phyloP scores from a whole-genome alignment of 2,797 vertebrate species.

The Picus viridis region DNA sequence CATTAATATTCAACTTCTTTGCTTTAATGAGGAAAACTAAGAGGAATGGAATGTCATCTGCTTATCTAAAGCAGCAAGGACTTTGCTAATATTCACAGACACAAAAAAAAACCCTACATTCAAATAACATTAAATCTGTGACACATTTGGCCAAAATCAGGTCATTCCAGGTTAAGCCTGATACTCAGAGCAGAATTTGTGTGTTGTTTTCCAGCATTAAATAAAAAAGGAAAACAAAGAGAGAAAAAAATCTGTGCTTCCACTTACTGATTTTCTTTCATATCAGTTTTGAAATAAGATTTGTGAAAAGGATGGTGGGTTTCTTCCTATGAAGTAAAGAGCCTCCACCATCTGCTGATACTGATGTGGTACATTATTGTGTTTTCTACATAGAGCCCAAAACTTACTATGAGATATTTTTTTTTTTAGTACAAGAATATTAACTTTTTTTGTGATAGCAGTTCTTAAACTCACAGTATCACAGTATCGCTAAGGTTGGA shows the following conservation, averaged over 20 bases:
- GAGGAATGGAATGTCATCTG: conserved; percentile 76
- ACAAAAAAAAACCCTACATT: neutral
- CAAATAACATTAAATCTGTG: conserved; percentile 28
- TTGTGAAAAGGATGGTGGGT: neutral
- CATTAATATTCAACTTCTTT: conserved; percentile 77
- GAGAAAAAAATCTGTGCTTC: neutral
- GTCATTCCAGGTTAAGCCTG: conserved; percentile 28
- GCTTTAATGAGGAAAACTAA: conserved; percentile 73
- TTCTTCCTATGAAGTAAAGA: neutral
- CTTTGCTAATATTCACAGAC: conserved; percentile 59
- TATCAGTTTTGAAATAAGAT: neutral
- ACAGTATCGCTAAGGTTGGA: no score
- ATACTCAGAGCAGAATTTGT: neutral
- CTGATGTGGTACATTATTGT: no score
- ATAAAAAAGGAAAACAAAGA: neutral
- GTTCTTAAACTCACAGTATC: neutral
- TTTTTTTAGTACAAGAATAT: neutral
- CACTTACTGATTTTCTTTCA: neutral
- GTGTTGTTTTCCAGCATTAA: neutral
- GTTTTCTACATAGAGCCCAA: no score
- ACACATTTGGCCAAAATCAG: conserved; percentile 41
- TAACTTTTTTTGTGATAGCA: neutral
- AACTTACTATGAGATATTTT: neutral
- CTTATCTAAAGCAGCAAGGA: conserved; percentile 72
- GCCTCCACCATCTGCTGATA: neutral